phyloP scores from a whole-genome alignment of 2,113 vertebrate genomes.

The Electrona antarctica region DNA sequence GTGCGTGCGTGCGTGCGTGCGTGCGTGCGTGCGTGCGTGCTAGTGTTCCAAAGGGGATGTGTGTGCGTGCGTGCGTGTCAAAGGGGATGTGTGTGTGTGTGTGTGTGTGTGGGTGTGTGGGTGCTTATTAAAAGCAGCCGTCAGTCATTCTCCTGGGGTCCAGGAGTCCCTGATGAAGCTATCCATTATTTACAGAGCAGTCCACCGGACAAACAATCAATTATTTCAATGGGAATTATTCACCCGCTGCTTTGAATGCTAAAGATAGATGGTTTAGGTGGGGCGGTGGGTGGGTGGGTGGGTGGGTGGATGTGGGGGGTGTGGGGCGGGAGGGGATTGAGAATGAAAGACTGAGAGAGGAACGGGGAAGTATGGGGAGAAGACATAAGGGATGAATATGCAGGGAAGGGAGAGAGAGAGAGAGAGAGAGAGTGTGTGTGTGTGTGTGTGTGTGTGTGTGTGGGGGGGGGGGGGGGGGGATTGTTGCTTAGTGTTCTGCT shows the following conservation, averaged over 20 bases:
- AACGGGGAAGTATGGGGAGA: neutral
- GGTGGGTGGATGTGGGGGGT: neutral
- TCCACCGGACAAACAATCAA: slow-evolving; percentile 68
- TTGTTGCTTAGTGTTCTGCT: neutral
- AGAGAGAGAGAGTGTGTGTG: too few relatives aligned
- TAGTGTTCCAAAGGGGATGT: too few relatives aligned
- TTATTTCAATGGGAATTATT: slow-evolving; percentile 77
- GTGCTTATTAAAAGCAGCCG: slow-evolving; percentile 48
- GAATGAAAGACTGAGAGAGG: neutral
- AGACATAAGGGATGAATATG: too few relatives aligned
- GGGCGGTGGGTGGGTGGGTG: neutral
- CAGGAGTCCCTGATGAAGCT: slow-evolving; percentile 60
- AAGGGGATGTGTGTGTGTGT: slow-evolving; percentile 1
- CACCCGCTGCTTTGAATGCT: slow-evolving; percentile 64
- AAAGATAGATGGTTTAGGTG: slow-evolving; percentile 23
- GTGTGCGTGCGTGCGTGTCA: slow-evolving; percentile 8
- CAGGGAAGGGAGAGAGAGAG: too few relatives aligned
- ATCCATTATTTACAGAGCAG: slow-evolving; percentile 77
- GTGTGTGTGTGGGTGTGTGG: slow-evolving; percentile 13
- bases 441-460: too few relatives aligned
- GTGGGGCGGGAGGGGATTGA: neutral
- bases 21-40: neutral
- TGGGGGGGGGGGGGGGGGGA: too few relatives aligned
- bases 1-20: neutral
- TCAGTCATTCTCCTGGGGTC: slow-evolving; percentile 55